Evolutionary conservation across 2,888 invertebrate species (phyloP), one percentile per base, ranked within the genome.

Genomic region (Oasisia sp.): DNA sequence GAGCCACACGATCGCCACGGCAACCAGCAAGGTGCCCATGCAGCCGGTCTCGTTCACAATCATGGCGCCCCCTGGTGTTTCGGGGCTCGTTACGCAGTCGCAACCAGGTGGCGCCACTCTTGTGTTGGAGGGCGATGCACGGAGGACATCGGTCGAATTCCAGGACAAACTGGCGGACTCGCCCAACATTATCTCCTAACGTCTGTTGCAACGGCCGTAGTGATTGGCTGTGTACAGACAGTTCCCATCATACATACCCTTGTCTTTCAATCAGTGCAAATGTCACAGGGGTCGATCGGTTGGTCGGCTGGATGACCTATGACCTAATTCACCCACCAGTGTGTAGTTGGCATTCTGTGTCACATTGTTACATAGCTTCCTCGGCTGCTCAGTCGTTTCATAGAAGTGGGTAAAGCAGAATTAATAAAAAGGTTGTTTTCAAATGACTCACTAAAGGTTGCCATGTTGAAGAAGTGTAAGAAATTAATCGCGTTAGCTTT

Each of bases 1-100:
- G 7, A 27, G 74, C n/a, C 74, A 5, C 27, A 74, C 74, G 5
- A 74, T 74, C 74, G 74, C 74, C 74, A 74, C 74, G 27, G 27
- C 74, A 74, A 74, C 74, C 19, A 74, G 74, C 74, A 74, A 74
- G 74, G 74, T 74, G 74, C 74, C 74, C 74, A 74, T 74, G 74
- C 74, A 74, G 74, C 74, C 74, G 1, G 74, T 74, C 74, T 74
- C 74, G n/a, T 74, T 74, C 74, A 74, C 74, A 5, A 74, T 74
- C 74, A 74, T 74, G 74, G 74, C 74, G 5, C 74, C 74, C 74
- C 74, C 74, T 27, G 74, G 74, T 19, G 74, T 74, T 19, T 74
- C 74, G n/a, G 74, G 74, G 27, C 74, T 74, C 2, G 74, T 74
- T 7, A 74, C 74, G 7, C 74, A 74, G 74, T 74, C 74, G 0